Conservation (phyloP, 2,797 vertebrate genomes). For the Anisognathus igniventris region DNA sequence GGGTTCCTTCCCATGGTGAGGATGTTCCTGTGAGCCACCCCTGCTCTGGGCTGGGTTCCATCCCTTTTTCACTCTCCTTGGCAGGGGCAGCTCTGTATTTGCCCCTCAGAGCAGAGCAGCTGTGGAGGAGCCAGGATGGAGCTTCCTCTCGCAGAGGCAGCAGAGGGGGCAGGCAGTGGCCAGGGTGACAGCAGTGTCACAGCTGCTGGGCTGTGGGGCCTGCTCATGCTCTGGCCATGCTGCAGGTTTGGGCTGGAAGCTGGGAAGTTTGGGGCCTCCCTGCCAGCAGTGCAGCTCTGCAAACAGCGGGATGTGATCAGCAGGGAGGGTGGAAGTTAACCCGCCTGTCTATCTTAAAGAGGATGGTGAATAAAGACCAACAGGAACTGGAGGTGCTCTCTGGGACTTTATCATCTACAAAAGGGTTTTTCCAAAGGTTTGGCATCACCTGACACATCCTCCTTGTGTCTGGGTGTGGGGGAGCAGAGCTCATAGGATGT, state of each 20-base stretch:
- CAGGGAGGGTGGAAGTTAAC: not conserved
- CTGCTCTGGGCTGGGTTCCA: not conserved
- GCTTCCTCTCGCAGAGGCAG: not conserved
- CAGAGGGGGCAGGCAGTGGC: not conserved
- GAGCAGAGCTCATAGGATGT: not conserved
- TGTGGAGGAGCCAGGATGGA: not conserved
- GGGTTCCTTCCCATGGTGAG: not conserved
- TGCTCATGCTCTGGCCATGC: not conserved
- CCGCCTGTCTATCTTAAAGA: not conserved
- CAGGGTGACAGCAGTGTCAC: not conserved
- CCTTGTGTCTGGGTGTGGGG: not conserved
- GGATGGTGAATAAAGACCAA: not conserved
- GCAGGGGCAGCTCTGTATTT: not conserved
- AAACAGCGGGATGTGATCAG: not conserved
- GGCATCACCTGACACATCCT: not conserved
- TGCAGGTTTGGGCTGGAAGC: not conserved
- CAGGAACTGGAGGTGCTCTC: not conserved
- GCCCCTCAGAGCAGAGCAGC: fast-evolving
- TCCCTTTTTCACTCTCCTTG: not conserved
- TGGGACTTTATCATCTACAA: not conserved
- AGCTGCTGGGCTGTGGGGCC: not conserved
- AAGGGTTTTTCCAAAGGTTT: not conserved
- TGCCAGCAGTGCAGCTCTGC: not conserved
- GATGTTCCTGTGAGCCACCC: too few relatives aligned
- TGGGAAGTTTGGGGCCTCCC: not conserved